phyloP scores from a whole-genome alignment of 2,888 invertebrate genomes.

The Heliconius sara region DNA sequence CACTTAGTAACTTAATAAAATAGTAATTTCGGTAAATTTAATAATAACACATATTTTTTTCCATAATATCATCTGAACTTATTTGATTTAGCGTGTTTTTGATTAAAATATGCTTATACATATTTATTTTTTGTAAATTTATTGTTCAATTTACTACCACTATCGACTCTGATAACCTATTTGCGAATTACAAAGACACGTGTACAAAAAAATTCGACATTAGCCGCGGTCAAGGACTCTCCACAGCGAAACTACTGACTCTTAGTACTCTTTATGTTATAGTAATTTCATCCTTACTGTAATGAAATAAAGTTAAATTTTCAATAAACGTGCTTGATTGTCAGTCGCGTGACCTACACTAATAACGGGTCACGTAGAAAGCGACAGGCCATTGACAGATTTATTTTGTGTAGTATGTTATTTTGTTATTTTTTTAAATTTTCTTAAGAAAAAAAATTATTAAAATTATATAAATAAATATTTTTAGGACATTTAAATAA shows the following conservation, averaged over 20 bases:
- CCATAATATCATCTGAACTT: background rate
- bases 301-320: background rate
- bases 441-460: background rate
- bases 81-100: no score
- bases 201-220: conserved; percentile 26
- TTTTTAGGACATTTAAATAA: no score
- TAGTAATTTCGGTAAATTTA: background rate
- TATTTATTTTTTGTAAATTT: background rate
- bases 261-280: background rate
- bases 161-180: conserved; percentile 17
- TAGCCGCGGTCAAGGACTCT: conserved; percentile 37
- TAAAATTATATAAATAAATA: no score
- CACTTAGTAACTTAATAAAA: background rate
- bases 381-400: conserved; percentile 31
- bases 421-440: background rate
- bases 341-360: conserved; percentile 34
- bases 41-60: background rate
- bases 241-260: conserved; percentile 20
- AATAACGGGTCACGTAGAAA: conserved; percentile 32
- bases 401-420: conserved; percentile 4
- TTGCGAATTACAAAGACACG: conserved; percentile 21
- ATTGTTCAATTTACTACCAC: background rate
- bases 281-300: background rate
- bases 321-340: background rate
- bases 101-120: no score